Evolutionary conservation across 35 echinoderm and acorn worm species (phyloP).

Genomic region (Lytechinus pictus): DNA sequence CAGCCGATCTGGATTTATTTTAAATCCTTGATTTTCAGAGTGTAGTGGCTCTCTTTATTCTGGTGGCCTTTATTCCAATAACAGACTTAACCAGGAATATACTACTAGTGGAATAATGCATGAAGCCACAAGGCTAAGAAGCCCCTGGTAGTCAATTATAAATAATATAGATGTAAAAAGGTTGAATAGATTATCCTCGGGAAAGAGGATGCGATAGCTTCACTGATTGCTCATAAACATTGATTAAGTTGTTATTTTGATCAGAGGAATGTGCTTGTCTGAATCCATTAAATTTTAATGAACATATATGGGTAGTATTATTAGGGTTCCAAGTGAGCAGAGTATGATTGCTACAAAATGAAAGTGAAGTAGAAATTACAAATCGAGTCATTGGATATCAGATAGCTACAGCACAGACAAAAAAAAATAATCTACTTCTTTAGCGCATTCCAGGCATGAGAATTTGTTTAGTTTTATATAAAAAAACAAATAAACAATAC

Average conservation of each 20-base stretch:
- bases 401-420: no score
- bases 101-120: slow-evolving; percentile 1
- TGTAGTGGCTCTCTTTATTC: neutral
- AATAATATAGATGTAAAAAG: neutral
- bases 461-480: no score
- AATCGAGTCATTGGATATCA: no score
- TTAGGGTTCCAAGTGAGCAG: neutral
- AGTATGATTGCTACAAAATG: neutral
- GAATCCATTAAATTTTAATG: neutral
- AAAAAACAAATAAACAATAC: no score
- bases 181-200: neutral
- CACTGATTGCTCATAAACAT: neutral
- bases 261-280: neutral
- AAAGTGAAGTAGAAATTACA: no score
- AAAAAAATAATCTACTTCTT: no score
- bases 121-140: neutral
- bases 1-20: no score
- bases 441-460: no score
- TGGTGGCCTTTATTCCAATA: neutral
- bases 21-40: no score
- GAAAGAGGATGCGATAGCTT: neutral
- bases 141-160: neutral
- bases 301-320: neutral
- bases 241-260: neutral
- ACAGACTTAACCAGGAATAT: neutral